These are phyloP conservation scores for Vanessa cardui DNA, from an alignment of 2,888 invertebrate species.

Conservation along the genomic window DNA sequence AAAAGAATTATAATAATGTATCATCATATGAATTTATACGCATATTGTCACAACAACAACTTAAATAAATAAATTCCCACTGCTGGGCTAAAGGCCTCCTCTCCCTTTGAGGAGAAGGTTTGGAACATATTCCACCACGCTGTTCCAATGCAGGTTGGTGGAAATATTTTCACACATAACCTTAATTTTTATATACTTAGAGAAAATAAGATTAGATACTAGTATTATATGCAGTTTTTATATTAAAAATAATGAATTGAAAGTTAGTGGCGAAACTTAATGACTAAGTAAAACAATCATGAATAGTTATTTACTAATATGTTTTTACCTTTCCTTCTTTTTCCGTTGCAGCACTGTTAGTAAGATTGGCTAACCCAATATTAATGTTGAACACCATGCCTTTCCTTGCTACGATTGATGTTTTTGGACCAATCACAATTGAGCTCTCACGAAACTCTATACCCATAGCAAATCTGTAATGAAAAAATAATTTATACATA, in stretches of 20 bases:
- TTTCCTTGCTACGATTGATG: slow-evolving; percentile 89
- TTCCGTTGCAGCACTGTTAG: slow-evolving; percentile 91
- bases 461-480: slow-evolving; percentile 94
- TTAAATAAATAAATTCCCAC: no score
- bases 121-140: no score
- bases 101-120: no score
- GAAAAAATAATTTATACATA: background rate
- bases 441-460: slow-evolving; percentile 99
- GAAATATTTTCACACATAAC: no score
- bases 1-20: slow-evolving; percentile 27
- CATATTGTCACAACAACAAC: no score
- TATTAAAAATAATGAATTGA: background rate
- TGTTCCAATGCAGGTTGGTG: no score
- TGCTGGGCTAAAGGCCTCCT: no score
- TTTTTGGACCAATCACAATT: slow-evolving; percentile 95
- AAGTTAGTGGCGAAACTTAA: no score
- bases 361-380: slow-evolving; percentile 93
- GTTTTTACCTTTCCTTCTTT: slow-evolving; percentile 89
- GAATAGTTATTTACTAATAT: background rate
- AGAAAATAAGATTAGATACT: no score
- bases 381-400: slow-evolving; percentile 99
- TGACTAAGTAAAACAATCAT: no score
- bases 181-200: no score
- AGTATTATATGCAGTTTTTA: background rate
- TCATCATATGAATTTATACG: background rate